These are phyloP conservation scores for Bettongia penicillata DNA, from an alignment of 2,113 vertebrate species.

Conservation along the genomic window DNA sequence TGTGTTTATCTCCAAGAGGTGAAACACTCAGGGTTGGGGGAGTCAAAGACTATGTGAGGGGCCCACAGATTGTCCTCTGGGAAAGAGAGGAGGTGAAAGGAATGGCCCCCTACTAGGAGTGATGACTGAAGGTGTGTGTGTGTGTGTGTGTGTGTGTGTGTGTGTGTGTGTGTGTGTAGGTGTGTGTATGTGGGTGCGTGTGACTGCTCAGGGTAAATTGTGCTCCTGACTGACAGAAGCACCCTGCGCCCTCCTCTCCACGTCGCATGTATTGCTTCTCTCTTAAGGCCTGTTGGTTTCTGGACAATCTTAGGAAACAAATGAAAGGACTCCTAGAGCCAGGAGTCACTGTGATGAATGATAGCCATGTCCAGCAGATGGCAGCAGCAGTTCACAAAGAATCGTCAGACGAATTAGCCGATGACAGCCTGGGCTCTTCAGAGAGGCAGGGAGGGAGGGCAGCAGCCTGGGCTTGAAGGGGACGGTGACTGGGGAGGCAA, in stretches of 20 bases:
- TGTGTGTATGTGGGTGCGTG: no score
- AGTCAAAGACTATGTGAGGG: background rate
- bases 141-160: no score
- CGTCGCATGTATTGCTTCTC: no score
- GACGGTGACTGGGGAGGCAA: background rate
- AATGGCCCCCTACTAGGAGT: background rate
- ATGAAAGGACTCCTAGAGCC: no score
- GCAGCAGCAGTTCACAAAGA: background rate
- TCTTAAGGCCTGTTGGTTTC: no score
- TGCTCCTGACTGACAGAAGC: background rate
- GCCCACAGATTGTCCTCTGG: background rate
- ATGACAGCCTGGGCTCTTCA: background rate
- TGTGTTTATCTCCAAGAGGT: background rate
- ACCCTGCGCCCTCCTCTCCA: no score
- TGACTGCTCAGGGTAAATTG: background rate
- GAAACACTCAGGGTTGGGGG: background rate
- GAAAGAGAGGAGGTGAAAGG: background rate
- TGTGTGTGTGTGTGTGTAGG: no score
- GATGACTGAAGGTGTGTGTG: background rate
- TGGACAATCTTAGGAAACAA: background rate
- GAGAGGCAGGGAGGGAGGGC: background rate
- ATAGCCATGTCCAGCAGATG: background rate
- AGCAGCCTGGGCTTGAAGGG: background rate
- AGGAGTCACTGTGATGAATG: background rate
- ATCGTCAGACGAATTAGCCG: background rate